Evolutionary conservation across 2,113 vertebrate species (phyloP), one percentile per base, ranked within the genome.

Genomic region (Pungitius pungitius): DNA sequence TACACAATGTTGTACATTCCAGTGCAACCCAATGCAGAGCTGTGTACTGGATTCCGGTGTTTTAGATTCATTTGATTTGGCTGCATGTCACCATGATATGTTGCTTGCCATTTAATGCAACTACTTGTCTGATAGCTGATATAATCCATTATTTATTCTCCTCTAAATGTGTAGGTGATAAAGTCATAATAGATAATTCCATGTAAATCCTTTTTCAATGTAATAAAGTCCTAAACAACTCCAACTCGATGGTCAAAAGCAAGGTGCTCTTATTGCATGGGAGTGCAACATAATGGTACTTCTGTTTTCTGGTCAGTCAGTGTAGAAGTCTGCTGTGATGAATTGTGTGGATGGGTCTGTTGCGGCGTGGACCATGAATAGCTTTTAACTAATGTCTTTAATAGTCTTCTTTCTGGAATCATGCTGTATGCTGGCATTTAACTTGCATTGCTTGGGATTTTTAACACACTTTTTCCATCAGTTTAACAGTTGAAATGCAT

Each of bases 231-330:
- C 9, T n/a, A 15, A 40, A 26, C 12, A 69, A 35, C 3, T 11
- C 5, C 35, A 30, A 39, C 4, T 42, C 9, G 26, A 20, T 42
- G 15, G 8, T 49, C 30, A 45, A 24, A 18, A 57, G 17, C 39
- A 22, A 57, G 40, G 49, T 13, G 26, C 5, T 69, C 12, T 4
- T 33, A 7, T 42, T 82, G 35, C 56, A 18, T 55, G 33, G 14
- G 39, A 37, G n/a, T 11, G 14, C 6, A 66, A 42, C 8, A 15
- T 69, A 40, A 24, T 63, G 43, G 10, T 57, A 30, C 64, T 62
- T 57, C 30, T 71, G 62, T 83, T 87, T 87, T 90, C 88, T 90
- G 90, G 89, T 89, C 89, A 88, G 63, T 85, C 86, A 69, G 74
- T 87, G 81, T 77, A 43, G 66, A 66, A 33, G 2, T 73, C 13